Evolutionary conservation across 2,113 vertebrate genomes (phyloP), one percentile per base, ranked within the genome.

Genomic region (Terrapene triunguis): DNA sequence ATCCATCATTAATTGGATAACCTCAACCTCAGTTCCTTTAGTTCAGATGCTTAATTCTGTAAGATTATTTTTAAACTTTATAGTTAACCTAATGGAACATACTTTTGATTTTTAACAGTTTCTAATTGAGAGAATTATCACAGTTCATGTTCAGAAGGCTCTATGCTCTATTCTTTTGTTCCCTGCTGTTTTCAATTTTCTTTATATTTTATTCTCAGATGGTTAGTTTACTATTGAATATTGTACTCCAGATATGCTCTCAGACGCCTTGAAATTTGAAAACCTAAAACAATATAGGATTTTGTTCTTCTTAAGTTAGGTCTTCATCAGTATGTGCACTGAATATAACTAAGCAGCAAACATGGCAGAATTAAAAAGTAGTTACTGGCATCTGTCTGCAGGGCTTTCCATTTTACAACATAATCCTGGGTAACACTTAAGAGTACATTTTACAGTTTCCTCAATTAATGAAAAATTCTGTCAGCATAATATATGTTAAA

Each of bases 121-220:
- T 93, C 42, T 96, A 96, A 96, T 85, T 92, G 89, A 42, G 65
- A 89, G 27, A 94, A 97, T 88, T 95, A 85, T 85, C 79, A 11
- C 11, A 81, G 22, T 80, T 93, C 82, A 74, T 86, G 32, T 91
- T 48, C 86, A 93, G 55, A 95, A 84, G 29, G 42, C 8, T 95
- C 53, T 93, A 10, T 85, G 51, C 54, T 90, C 21, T 82, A 24
- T 44, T 59, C 4, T 91, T 79, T 87, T 93, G 27, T 88, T 55
- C 27, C 55, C 62, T 91, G 76, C 27, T 88, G 78, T 78, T 96
- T 93, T 91, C 38, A 96, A 90, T 94, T 85, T 85, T 87, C 85
- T 87, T 89, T 89, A 38, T 80, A 82, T 95, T 88, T 80, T 10
- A 12, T 85, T 92, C 87, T 95, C 90, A 92, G 85, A 57, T 95